Base-by-base conservation (phyloP, 1,140 invertebrate genomes). In the Trichonephila inaurata region DNA sequence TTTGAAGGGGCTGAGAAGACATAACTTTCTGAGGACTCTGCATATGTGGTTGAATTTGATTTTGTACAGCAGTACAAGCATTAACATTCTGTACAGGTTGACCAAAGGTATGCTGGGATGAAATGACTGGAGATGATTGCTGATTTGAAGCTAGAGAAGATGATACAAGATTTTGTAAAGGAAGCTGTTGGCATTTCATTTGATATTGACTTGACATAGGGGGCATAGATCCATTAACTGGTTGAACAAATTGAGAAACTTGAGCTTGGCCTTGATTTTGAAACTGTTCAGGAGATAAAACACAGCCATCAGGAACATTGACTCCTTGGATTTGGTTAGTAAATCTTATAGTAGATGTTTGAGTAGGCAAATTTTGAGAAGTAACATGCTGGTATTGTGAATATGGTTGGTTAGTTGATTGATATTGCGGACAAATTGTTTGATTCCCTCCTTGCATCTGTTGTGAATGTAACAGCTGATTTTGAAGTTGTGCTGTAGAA, bases 321-420 rank as follows among this genome's bases (percentile, higher is more conserved):
- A 14, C 28, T n/a, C 28, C 1, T 24, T 69, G 81, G n/a, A 86
- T 33, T 86, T 85, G 81, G 69, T 93, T 93, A 16, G 85, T 21
- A 51, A 81, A 89, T 19, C 85, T 8, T 33, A 61, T 21, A 44
- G 90, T 33, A 64, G 90, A 82, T 16, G 51, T 72, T 85, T 92
- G 90, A n/a, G 77, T 69, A 14, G 40, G 19, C 16, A 81, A 69
- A 64, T 62, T 89, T 93, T 93, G 81, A 64, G 66, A 19, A 51
- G 60, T n/a, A 58, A 89, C 40, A 24, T 90, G 90, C n/a, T 93
- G 89, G 28, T 86, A 85, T 60, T 94, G 94, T 64, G 69, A 58
- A 58, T 94, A 89, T 69, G 85, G 86, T 77, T 64, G 94, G 94
- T 94, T 95, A 90, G 95, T 94, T 94, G 94, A 28, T 92, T 93